Evolutionary conservation across 2,797 vertebrate species (phyloP).

Genomic region (Lutjanus argentimaculatus): DNA sequence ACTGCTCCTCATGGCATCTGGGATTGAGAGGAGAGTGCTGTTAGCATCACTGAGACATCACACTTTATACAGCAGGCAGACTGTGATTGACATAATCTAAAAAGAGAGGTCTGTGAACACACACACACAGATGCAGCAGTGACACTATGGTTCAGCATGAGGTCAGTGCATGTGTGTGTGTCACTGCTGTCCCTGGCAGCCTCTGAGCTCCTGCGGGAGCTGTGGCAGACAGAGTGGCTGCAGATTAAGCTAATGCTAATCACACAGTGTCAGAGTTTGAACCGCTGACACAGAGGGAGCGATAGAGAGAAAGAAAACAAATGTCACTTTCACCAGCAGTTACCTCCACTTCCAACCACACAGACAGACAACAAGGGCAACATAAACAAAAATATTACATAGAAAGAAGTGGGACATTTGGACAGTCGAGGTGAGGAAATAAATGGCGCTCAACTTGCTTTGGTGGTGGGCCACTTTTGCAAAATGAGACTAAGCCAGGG

Average conservation of each 20-base stretch:
- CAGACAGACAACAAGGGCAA: not conserved
- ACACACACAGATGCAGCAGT: slow-evolving; percentile 3
- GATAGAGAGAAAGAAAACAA: slow-evolving; percentile 11
- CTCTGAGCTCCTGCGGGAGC: slow-evolving; percentile 1
- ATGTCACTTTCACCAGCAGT: not conserved
- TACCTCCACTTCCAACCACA: slow-evolving; percentile 12
- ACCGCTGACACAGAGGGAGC: not conserved
- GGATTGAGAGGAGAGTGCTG: not conserved
- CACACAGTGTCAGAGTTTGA: slow-evolving; percentile 8
- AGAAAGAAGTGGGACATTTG: not conserved
- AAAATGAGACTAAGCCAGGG: too few relatives aligned
- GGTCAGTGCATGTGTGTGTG: not conserved
- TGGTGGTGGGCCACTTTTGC: too few relatives aligned
- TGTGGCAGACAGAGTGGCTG: slow-evolving; percentile 31
- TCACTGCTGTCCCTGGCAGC: slow-evolving; percentile 20
- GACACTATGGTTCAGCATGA: slow-evolving; percentile 23
- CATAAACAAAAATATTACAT: not conserved
- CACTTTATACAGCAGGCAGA: not conserved
- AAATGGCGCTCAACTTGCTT: not conserved
- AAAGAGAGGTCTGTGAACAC: not conserved
- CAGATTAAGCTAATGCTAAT: slow-evolving; percentile 46
- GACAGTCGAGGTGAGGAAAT: not conserved
- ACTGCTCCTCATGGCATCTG: slow-evolving; percentile 64
- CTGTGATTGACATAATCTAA: slow-evolving; percentile 6
- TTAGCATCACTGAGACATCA: slow-evolving; percentile 21